Conservation (phyloP, 2,888 invertebrate species). For the Drosophila paucipuncta region DNA sequence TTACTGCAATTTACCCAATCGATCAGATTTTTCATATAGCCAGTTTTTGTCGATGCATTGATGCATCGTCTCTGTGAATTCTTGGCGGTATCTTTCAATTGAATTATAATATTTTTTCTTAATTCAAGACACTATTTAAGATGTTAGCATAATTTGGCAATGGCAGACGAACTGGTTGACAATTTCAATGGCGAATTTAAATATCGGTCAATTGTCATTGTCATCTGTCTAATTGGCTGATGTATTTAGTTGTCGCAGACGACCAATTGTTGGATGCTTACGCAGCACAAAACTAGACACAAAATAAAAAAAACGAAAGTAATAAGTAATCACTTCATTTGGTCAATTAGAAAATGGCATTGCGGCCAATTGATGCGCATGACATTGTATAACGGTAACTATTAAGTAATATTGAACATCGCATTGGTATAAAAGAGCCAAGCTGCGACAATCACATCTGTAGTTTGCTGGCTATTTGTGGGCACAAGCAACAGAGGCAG, state of each 20-base stretch:
- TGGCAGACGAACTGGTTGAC: background rate
- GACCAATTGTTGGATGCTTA: constrained; percentile 46
- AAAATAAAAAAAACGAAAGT: constrained; percentile 63
- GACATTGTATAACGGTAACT: constrained; percentile 71
- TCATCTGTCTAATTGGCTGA: constrained; percentile 35
- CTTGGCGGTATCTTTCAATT: background rate
- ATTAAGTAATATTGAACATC: constrained; percentile 57
- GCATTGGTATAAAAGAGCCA: constrained; percentile 59
- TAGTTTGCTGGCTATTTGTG: constrained; percentile 69
- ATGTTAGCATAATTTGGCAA: background rate
- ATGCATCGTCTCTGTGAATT: background rate
- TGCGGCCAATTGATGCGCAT: constrained; percentile 67
- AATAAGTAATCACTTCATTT: constrained; percentile 46
- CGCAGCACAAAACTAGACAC: constrained; percentile 48
- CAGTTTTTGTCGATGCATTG: background rate
- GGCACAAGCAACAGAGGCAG: constrained; percentile 31
- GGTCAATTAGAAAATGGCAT: constrained; percentile 49
- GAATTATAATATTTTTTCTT: background rate
- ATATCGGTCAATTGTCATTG: constrained; percentile 11
- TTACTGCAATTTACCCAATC: background rate
- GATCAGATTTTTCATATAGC: background rate
- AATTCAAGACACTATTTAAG: background rate
- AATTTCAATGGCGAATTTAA: constrained; percentile 25
- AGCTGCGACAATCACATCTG: constrained; percentile 50
- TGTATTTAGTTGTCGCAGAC: constrained; percentile 26